phyloP scores from a whole-genome alignment of 2,113 vertebrate genomes.

The Catharus bicknelli region DNA sequence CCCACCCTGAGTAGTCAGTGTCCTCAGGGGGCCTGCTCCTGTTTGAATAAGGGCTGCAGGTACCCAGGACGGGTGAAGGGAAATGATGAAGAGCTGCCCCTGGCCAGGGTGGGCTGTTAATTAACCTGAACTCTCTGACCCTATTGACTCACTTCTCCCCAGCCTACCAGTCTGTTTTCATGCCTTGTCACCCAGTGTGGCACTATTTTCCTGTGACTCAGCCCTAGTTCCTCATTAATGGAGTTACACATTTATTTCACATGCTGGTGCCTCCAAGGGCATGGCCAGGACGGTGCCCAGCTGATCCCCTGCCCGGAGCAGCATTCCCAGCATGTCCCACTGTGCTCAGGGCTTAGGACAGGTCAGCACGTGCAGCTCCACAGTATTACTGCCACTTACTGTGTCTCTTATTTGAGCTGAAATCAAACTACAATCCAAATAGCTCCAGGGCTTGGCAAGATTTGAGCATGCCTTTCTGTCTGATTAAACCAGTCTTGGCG shows the following conservation, averaged over 20 bases:
- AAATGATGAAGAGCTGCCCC: neutral
- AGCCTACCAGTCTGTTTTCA: neutral
- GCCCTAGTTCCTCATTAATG: constrained; percentile 40
- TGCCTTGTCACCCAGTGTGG: neutral
- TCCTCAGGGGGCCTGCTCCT: neutral
- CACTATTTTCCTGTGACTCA: constrained; percentile 52
- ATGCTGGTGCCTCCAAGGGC: accelerated
- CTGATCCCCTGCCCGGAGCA: accelerated
- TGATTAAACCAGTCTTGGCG: neutral
- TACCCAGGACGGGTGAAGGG: neutral
- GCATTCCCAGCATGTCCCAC: accelerated
- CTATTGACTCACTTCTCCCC: neutral
- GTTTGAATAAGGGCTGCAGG: neutral
- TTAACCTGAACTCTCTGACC: neutral
- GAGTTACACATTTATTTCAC: constrained; percentile 7
- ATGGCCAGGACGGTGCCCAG: accelerated
- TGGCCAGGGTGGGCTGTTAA: neutral
- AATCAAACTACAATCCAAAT: neutral
- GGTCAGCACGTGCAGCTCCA: accelerated
- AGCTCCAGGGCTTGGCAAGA: constrained; percentile 30
- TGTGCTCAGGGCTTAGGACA: neutral
- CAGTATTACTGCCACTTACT: neutral
- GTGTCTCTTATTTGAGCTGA: neutral
- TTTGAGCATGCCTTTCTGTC: neutral
- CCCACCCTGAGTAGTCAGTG: neutral